These are phyloP conservation scores for Proales similis DNA, from an alignment of 1,140 invertebrate species.

Conservation along the genomic window DNA sequence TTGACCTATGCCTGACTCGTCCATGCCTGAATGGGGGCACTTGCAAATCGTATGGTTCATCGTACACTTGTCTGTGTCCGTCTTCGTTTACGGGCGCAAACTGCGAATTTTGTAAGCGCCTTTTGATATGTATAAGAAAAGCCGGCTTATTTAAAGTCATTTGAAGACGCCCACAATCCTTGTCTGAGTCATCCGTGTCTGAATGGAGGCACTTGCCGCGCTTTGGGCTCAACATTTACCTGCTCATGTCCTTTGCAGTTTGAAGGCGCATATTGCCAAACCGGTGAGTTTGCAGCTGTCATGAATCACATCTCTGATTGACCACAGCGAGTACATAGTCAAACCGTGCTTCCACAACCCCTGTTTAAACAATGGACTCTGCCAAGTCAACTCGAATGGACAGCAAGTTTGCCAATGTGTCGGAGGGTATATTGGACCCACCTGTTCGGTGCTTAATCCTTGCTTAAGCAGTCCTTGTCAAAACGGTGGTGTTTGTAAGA, in stretches of 20 bases:
- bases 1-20: not conserved
- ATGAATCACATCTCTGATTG: too few species aligned
- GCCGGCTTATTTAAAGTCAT: too few species aligned
- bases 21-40: not conserved
- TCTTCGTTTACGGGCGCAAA: not conserved
- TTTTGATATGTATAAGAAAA: too few species aligned
- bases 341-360: not conserved
- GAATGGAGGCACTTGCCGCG: slow-evolving; percentile 77
- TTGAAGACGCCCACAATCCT: too few species aligned
- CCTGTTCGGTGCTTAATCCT: too few species aligned
- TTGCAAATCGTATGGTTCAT: not conserved
- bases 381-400: not conserved
- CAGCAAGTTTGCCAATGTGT: not conserved
- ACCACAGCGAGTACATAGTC: too few species aligned
- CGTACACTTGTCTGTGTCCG: not conserved
- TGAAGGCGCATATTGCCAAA: too few species aligned
- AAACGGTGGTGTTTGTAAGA: too few species aligned
- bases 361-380: not conserved
- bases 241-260: not conserved
- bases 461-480: too few species aligned
- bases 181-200: slow-evolving; percentile 65
- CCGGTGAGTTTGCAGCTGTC: too few species aligned
- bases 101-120: too few species aligned
- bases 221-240: too few species aligned
- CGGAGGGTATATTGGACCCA: not conserved